Evolutionary conservation across 2,797 vertebrate species (phyloP), one percentile per base, ranked within the genome.

Genomic region (Petrocephalus sullivani): DNA sequence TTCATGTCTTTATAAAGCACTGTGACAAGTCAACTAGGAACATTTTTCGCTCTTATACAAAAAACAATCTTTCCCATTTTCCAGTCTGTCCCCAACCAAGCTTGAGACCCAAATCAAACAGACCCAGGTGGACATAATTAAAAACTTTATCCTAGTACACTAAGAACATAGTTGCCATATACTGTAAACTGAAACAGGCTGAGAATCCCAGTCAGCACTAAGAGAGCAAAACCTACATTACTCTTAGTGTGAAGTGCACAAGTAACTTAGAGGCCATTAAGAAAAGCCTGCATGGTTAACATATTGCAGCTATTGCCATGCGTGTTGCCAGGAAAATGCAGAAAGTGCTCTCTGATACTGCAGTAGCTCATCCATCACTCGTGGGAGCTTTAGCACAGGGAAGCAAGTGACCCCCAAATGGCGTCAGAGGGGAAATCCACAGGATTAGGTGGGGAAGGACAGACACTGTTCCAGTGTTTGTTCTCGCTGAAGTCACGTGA

Each of bases 51-150:
- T 46, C 7, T n/a, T n/a, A 9, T n/a, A 54, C 2, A 37, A 71
- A 71, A 75, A 0, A 71, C 33, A 37, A 14, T 28, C 12, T 41
- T 12, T 75, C 87, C 5, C 0, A 88, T 86, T 86, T 95, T 95
- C 94, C 93, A 92, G 94, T 95, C 94, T 95, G 90, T 90, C 87
- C 37, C 87, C 87, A 28, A 91, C 87, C 91, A 91, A 91, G 93
- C 94, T 93, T 94, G 95, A 95, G 91, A 90, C 89, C 89, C 89
- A 53, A 67, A 9, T 83, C 58, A 71, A 21, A 58, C 84, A 86
- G 28, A 37, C 90, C 89, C 94, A 95, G 92, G 89, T 93, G 94
- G 92, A 94, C 89, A 94, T 95, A 23, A 67, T 67, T 95, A 94
- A 91, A 84, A 58, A 87, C 8, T 89, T 87, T 88, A 93, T 94